A percentile compares a stretch with the other conserved stretches of the same genome.
phyloP scores from a whole-genome alignment of 2,888 invertebrate genomes.

The Palloptera scutellata region DNA sequence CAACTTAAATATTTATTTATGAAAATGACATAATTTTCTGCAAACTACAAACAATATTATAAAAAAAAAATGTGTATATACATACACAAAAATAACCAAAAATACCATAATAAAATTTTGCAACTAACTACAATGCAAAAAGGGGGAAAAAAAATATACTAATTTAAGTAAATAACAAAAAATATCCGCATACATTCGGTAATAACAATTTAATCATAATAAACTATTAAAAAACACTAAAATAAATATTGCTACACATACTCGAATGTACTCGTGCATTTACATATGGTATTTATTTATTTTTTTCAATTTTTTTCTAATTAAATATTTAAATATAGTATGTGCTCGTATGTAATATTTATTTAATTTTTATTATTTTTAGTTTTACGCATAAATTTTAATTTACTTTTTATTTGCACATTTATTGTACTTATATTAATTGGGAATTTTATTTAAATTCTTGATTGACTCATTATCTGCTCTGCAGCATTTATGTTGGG shows the following conservation, averaged over 20 bases:
- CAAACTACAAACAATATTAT: conserved; percentile 25
- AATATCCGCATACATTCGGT: no score
- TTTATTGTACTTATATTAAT: no score
- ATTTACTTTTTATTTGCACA: no score
- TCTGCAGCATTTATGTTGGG: no score
- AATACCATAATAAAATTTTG: background rate
- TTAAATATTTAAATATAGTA: no score
- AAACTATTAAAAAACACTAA: conserved; percentile 17
- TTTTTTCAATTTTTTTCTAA: no score
- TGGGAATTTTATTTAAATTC: no score
- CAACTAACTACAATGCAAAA: background rate
- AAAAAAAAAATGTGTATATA: background rate
- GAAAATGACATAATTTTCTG: conserved; percentile 36
- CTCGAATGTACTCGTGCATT: background rate
- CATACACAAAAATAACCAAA: no score
- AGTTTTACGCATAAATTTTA: background rate
- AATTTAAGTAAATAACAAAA: background rate
- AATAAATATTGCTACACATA: background rate
- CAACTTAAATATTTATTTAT: conserved; percentile 39
- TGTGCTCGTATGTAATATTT: no score
- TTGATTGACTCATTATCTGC: no score
- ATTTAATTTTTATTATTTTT: conserved; percentile 6
- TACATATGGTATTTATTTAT: background rate
- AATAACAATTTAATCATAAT: conserved; percentile 11
- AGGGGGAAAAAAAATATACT: no score